Evolutionary conservation across 2,113 vertebrate genomes (phyloP).

Genomic region (Oreotrochilus melanogaster): DNA sequence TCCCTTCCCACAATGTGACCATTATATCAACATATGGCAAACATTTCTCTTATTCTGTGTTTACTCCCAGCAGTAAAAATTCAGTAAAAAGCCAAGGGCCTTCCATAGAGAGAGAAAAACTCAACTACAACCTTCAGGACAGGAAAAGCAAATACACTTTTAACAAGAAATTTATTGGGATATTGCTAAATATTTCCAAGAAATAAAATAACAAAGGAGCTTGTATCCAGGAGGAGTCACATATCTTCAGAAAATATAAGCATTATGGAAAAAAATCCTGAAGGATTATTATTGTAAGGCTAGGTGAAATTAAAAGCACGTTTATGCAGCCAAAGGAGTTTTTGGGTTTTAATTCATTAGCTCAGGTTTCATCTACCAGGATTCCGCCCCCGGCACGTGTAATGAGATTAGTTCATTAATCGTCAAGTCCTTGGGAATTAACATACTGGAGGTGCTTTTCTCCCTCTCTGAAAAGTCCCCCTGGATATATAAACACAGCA

Average conservation of each 20-base stretch:
- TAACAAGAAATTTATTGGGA: conserved; percentile 69
- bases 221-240: conserved; percentile 65
- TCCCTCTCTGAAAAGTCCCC: conserved; percentile 12
- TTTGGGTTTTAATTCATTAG: conserved; percentile 67
- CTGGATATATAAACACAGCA: conserved; percentile 54
- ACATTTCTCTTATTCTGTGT: conserved; percentile 63
- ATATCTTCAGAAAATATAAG: conserved; percentile 57
- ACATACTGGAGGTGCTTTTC: conserved; percentile 57
- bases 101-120: conserved; percentile 53
- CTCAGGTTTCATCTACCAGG: conserved; percentile 55
- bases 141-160: conserved; percentile 70
- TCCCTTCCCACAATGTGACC: conserved; percentile 66
- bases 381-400: conserved; percentile 54
- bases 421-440: conserved; percentile 50
- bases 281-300: conserved; percentile 65
- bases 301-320: conserved; percentile 66
- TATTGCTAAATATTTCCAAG: conserved; percentile 72
- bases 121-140: conserved; percentile 62
- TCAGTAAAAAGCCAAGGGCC: conserved; percentile 60
- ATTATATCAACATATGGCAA: conserved; percentile 73
- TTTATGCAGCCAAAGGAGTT: conserved; percentile 33
- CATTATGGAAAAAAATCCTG: conserved; percentile 58
- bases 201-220: conserved; percentile 67
- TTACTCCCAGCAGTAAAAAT: conserved; percentile 62
- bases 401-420: conserved; percentile 65